Base-by-base conservation (phyloP, 2,888 invertebrate species). In the Metacarcinus magister region DNA sequence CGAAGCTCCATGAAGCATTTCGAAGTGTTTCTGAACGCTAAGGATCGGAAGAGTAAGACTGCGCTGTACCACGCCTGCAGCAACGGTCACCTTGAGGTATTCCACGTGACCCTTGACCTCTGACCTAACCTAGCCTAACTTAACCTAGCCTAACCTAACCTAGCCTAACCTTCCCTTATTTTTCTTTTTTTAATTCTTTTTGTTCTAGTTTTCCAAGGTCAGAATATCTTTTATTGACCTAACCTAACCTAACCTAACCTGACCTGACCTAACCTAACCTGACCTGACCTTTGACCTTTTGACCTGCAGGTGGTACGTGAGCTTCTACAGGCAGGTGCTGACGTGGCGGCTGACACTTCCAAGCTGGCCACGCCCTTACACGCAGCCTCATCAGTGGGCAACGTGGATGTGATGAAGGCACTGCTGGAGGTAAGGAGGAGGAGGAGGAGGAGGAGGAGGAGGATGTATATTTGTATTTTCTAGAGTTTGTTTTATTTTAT, bases 51-150 rank as follows among this genome's bases (percentile, higher is more conserved):
- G 96, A 97, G 97, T 96, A 97, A 97, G 97, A 97, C 97, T 46
- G 97, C 97, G 0, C 97, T 98, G 8, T 97, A 97, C 97, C 97
- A 97, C 32, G 98, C 98, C 13, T 97, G 97, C 60, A 97, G 98
- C 92, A 97, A 98, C 97, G 97, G 97, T 43, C 97, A 97, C n/a
- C 97, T 75, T 7, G 44, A 48, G 94, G 96, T 96, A 48, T 1
- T 13, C 2, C 28, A 19, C 0, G 32, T 13, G 44, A 16, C 48
- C 4, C 48, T 19, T 60, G 60, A 60, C 60, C 10, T 10, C 60
- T 60, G 7, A 16, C 60, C 60, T 13, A 19, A 2, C 19, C 10
- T 60, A 2, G 23, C 10, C 67, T 23, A 0, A 23, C 60, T 19
- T 60, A 19, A 60, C 60, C 60, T 16, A 13, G 19, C 16, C 16